Percentiles rank a stretch among this genome's conserved stretches.
Conservation (phyloP, 2,888 invertebrate genomes). For the Frankliniella fusca region DNA sequence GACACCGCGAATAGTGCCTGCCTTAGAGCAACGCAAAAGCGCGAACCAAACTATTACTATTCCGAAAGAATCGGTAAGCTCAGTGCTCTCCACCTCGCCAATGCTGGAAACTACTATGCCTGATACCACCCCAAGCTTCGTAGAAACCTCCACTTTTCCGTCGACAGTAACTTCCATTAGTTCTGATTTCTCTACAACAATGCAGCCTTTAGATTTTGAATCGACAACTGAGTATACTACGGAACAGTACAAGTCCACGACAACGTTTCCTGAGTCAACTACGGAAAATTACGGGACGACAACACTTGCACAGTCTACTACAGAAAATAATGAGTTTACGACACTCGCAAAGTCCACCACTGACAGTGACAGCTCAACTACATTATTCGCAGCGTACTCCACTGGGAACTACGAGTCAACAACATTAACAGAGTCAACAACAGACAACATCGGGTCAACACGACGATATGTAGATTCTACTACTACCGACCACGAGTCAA, state of each 20-base stretch:
- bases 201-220: not conserved
- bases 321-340: constrained; percentile 28
- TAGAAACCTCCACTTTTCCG: too few species aligned
- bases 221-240: constrained; percentile 30
- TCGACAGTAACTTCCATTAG: too few species aligned
- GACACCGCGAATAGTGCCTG: not conserved
- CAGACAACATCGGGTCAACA: not conserved
- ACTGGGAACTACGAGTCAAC: constrained; percentile 31
- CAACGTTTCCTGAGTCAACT: constrained; percentile 31
- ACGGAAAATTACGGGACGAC: constrained; percentile 13
- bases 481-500: constrained; percentile 28
- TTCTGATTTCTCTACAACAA: too few species aligned
- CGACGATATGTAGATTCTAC: constrained; percentile 27
- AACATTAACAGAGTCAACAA: constrained; percentile 11
- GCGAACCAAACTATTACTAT: not conserved
- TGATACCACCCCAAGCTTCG: too few species aligned
- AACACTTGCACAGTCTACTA: not conserved
- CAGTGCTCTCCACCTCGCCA: too few species aligned
- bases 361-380: constrained; percentile 27
- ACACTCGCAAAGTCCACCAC: constrained; percentile 27
- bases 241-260: not conserved
- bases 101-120: too few species aligned
- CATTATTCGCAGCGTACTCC: constrained; percentile 26
- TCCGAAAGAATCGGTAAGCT: too few species aligned
- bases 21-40: not conserved